These are phyloP conservation scores for Tachysurus fulvidraco DNA, from an alignment of 2,113 vertebrate species.

Conservation along the genomic window DNA sequence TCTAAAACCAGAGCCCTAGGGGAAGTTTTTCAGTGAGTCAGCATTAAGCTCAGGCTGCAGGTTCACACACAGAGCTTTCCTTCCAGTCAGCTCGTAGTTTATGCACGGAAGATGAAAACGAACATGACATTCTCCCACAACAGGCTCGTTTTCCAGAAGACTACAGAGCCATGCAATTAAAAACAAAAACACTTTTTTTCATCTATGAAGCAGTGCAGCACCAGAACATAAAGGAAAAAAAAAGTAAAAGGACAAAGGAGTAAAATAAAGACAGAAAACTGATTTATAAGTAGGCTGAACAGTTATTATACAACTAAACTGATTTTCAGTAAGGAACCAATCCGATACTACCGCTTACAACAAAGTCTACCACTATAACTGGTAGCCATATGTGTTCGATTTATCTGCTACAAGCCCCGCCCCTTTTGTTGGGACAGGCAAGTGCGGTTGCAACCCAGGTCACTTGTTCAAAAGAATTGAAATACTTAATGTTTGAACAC, in stretches of 20 bases:
- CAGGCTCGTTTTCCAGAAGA: background rate
- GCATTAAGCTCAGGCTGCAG: background rate
- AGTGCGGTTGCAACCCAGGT: no score
- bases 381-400: background rate
- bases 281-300: background rate
- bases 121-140: conserved; percentile 17
- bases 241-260: background rate
- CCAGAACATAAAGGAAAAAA: background rate
- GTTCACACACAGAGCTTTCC: background rate
- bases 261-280: background rate
- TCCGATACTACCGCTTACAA: background rate
- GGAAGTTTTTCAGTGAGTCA: background rate
- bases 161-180: background rate
- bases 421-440: background rate
- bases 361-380: background rate
- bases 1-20: background rate
- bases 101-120: background rate
- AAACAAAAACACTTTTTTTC: conserved; percentile 4
- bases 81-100: background rate
- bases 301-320: no score
- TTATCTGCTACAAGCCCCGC: background rate
- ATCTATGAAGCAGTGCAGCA: background rate
- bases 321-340: background rate
- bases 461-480: background rate
- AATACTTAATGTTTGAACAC: background rate